These are phyloP conservation scores for Xestia c-nigrum DNA, from an alignment of 2,888 invertebrate genomes.

Conservation along the genomic window DNA sequence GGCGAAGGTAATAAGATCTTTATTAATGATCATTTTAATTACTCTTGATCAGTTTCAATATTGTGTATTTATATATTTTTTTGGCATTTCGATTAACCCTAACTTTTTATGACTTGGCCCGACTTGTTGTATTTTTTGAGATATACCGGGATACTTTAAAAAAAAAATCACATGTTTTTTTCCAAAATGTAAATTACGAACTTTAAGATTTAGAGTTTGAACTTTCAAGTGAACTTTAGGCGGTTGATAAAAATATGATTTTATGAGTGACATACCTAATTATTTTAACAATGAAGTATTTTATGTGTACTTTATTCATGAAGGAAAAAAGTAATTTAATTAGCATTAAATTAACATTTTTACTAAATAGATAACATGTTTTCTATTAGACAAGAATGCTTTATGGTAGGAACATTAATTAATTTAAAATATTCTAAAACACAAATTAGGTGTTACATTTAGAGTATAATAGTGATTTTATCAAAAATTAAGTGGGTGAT, in stretches of 20 bases:
- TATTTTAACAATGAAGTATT: neutral
- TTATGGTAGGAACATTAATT: slow-evolving; percentile 23
- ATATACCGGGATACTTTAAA: neutral
- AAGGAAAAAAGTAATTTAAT: neutral
- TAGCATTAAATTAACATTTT: slow-evolving; percentile 31
- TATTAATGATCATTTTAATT: slow-evolving; percentile 17
- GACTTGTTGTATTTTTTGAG: neutral
- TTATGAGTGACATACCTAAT: neutral
- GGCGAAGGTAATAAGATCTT: slow-evolving; percentile 23
- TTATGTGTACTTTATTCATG: neutral
- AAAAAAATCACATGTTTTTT: neutral
- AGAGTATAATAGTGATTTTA: slow-evolving; percentile 50
- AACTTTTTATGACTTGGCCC: neutral
- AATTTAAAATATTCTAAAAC: slow-evolving; percentile 36
- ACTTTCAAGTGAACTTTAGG: neutral
- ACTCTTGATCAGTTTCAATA: neutral
- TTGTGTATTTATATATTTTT: neutral
- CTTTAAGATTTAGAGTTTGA: neutral
- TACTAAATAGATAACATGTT: neutral
- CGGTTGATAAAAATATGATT: neutral
- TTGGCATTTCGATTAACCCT: neutral
- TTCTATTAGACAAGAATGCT: neutral
- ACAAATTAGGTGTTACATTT: slow-evolving; percentile 48
- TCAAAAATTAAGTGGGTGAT: slow-evolving; percentile 60
- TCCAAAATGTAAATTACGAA: neutral